Percentiles rank a stretch among this genome's conserved stretches.
phyloP scores from a whole-genome alignment of 2,797 vertebrate species.

The Halcyon smyrnensis region DNA sequence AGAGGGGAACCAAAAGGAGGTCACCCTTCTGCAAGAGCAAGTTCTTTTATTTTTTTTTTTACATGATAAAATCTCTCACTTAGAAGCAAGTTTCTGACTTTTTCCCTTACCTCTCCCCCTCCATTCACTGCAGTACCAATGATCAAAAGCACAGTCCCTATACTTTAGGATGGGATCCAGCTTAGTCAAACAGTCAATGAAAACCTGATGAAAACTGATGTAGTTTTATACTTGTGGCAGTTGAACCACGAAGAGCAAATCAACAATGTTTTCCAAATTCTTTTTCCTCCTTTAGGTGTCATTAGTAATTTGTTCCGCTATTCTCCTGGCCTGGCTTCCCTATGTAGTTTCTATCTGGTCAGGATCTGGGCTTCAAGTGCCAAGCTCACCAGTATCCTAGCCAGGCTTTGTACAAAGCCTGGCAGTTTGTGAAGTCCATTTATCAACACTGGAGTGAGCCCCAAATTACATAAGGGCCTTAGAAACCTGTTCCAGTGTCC shows the following conservation, averaged over 20 bases:
- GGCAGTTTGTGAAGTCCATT: constrained; percentile 73
- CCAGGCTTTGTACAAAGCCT: constrained; percentile 66
- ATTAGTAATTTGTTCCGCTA: constrained; percentile 66
- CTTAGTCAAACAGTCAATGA: background rate
- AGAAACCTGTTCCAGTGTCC: constrained; percentile 46
- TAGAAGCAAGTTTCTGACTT: background rate
- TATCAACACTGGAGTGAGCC: constrained; percentile 73
- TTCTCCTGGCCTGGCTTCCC: constrained; percentile 37
- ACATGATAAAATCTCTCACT: background rate
- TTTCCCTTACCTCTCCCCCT: background rate
- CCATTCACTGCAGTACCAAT: background rate
- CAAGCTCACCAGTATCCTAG: constrained; percentile 43
- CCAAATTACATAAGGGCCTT: constrained; percentile 68
- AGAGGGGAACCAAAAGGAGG: background rate
- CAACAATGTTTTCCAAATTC: background rate
- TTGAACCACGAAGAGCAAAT: background rate
- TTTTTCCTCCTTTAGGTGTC: constrained; percentile 61
- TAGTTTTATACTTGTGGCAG: background rate
- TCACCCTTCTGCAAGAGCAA: background rate
- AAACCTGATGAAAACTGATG: constrained; percentile 28
- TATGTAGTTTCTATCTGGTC: constrained; percentile 21
- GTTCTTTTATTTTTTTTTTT: background rate
- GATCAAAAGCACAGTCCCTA: background rate
- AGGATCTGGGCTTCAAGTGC: constrained; percentile 13
- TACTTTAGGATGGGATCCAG: background rate